These are phyloP conservation scores for Synchiropus splendidus DNA, from an alignment of 2,113 vertebrate genomes.

Conservation along the genomic window DNA sequence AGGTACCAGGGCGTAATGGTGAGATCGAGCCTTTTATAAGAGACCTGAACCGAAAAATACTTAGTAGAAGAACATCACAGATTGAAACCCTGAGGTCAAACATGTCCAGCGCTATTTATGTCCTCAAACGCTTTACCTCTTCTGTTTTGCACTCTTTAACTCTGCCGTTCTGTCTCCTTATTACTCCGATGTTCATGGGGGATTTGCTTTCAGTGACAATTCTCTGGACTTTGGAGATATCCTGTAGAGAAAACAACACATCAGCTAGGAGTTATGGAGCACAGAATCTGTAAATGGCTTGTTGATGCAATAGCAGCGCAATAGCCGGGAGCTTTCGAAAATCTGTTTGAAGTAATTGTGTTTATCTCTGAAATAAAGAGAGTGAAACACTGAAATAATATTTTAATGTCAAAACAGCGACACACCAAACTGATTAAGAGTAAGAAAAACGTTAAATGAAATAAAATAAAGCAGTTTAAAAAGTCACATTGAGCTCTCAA, in stretches of 20 bases:
- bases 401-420: too few relatives aligned
- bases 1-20: too few relatives aligned
- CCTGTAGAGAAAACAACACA: constrained; percentile 40
- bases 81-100: constrained; percentile 36
- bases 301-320: neutral
- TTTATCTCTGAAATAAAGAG: too few relatives aligned
- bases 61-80: constrained; percentile 34
- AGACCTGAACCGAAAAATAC: constrained; percentile 23
- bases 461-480: too few relatives aligned
- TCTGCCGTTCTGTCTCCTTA: constrained; percentile 55
- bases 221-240: constrained; percentile 69
- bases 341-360: too few relatives aligned
- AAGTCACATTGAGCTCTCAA: too few relatives aligned
- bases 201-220: constrained; percentile 59
- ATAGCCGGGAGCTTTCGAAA: too few relatives aligned
- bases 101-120: constrained; percentile 40
- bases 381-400: too few relatives aligned
- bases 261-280: constrained; percentile 5
- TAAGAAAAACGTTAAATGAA: too few relatives aligned
- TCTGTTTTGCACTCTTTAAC: constrained; percentile 63
- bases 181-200: constrained; percentile 42
- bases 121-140: constrained; percentile 56
- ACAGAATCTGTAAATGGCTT: constrained; percentile 1
- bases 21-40: too few relatives aligned
- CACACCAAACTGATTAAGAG: too few relatives aligned